Evolutionary conservation across 2,888 invertebrate species (phyloP), one percentile per base, ranked within the genome.

Genomic region (Melanotus villosus): DNA sequence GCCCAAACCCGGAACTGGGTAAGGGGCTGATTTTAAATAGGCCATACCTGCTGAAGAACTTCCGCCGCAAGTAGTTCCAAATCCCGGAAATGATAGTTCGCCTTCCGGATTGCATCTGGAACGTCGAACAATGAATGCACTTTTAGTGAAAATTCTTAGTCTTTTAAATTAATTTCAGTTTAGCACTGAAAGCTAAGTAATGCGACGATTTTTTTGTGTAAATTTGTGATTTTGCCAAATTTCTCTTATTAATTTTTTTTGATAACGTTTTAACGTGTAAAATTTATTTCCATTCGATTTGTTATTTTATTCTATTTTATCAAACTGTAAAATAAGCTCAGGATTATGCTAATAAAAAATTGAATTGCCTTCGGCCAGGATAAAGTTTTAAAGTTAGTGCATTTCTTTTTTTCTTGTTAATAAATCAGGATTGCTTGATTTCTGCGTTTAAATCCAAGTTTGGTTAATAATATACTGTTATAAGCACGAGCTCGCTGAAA

Each of bases 21-120:
- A 89, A 38, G 89, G 88, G 38, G 87, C 87, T 41, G 89, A 86
- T 80, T 89, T 89, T 76, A 89, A 84, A 82, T 89, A 87, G 75
- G 88, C 86, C 85, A 88, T 86, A 78, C 87, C 85, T 77, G 86
- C 81, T 76, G 88, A 84, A 59, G 87, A 84, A 57, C 86, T 85
- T 75, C 87, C 86, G 75, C 87, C 88, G 80, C 88, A 87, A 71
- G 86, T 84, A 75, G 87, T 86, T 81, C 86, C 86, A 82, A 89
- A 88, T 73, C 88, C 86, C 76, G 89, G 86, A 82, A 89, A 89
- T 76, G 88, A 87, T 81, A 89, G 83, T 80, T 89, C 88, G 80
- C 86, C 85, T 76, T 88, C 88, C 70, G 88, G 86, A 80, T 86
- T 87, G 85, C 88, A 88, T 85, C 88, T 88, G 52, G 18, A 52